Evolutionary conservation across 37 sponge, comb jelly and placozoan species (phyloP).

Genomic region (Chondrosia reniformis): DNA sequence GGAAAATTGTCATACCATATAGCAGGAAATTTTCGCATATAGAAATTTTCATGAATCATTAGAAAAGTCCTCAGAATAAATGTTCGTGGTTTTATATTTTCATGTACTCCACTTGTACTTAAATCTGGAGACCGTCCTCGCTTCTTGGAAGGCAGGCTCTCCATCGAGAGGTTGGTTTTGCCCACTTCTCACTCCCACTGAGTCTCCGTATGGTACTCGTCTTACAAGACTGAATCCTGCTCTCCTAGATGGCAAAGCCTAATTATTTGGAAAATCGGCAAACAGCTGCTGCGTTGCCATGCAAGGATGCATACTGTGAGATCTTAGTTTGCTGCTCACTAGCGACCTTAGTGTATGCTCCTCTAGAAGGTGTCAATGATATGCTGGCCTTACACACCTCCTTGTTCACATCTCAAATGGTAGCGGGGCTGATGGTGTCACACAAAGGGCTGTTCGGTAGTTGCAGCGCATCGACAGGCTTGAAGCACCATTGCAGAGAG

Average conservation of each 20-base stretch:
- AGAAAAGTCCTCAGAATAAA: not conserved
- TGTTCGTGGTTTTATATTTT: not conserved
- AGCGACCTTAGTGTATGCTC: not conserved
- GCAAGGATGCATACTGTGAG: not conserved
- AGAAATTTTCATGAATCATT: not conserved
- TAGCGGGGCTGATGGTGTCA: not conserved
- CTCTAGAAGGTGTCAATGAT: not conserved
- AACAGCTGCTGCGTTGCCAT: conserved; percentile 8
- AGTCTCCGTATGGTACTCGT: not conserved
- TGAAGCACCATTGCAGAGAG: not conserved
- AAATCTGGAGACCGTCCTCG: not conserved
- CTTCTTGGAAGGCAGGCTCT: conserved; percentile 13
- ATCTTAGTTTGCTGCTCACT: conserved; percentile 4
- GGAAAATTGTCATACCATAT: too few species aligned
- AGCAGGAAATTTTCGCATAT: not conserved
- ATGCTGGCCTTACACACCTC: not conserved
- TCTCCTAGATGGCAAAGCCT: not conserved
- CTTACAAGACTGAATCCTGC: not conserved
- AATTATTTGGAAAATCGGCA: not conserved
- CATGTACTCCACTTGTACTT: too few species aligned
- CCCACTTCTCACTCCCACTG: not conserved
- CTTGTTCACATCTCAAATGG: not conserved
- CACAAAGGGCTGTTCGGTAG: conserved; percentile 1
- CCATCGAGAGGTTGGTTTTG: not conserved
- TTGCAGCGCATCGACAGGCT: not conserved